phyloP scores from a whole-genome alignment of 2,113 vertebrate species.

The Labeo rohita region DNA sequence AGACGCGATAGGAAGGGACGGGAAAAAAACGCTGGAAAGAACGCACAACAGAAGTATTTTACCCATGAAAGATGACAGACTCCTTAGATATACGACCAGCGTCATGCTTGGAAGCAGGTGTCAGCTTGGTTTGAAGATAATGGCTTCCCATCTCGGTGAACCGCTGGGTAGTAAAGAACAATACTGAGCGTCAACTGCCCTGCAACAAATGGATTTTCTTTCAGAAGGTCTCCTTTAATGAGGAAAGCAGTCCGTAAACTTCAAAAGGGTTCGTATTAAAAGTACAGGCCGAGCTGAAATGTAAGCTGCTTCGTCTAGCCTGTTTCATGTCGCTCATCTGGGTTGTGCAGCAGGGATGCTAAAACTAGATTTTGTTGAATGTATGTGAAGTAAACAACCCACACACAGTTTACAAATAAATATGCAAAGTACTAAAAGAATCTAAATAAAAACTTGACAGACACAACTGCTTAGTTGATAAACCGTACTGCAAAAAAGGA shows the following conservation, averaged over 20 bases:
- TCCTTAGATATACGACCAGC: neutral
- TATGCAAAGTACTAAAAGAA: no score
- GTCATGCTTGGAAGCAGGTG: conserved; percentile 29
- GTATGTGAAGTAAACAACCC: no score
- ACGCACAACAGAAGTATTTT: neutral
- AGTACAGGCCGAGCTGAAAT: neutral
- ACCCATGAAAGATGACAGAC: conserved; percentile 17
- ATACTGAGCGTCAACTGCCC: neutral
- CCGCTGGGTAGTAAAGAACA: conserved; percentile 15
- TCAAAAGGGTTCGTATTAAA: neutral
- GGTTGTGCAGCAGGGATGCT: neutral
- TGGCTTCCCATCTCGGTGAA: conserved; percentile 7
- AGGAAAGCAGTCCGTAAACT: conserved; percentile 20
- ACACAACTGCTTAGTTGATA: no score
- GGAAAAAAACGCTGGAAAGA: neutral
- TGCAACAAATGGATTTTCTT: conserved; percentile 27
- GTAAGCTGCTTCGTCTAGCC: neutral
- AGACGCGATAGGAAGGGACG: neutral
- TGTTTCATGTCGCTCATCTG: neutral
- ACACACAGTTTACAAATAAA: no score
- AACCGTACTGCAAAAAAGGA: no score
- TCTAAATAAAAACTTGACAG: no score
- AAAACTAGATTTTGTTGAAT: neutral
- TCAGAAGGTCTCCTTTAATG: neutral
- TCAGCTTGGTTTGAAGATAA: conserved; percentile 27